phyloP scores from a whole-genome alignment of 2,888 invertebrate species.

The Laspeyria flexula region DNA sequence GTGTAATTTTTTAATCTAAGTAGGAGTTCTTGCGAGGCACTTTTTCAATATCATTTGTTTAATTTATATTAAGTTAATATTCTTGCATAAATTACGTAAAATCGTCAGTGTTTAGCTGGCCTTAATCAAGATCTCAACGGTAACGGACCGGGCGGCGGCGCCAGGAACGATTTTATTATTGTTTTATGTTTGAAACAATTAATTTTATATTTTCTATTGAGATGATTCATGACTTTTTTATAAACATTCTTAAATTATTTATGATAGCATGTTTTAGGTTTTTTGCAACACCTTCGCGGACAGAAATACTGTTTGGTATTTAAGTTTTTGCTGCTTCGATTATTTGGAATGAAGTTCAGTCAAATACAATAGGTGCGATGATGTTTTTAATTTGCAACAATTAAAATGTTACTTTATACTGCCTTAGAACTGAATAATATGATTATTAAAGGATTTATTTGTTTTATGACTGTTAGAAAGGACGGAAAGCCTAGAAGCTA shows the following conservation, averaged over 20 bases:
- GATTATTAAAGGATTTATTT: too few relatives aligned
- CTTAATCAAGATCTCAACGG: constrained; percentile 35
- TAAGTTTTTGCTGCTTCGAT: constrained; percentile 10
- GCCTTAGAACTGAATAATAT: too few relatives aligned
- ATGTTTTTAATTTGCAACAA: too few relatives aligned
- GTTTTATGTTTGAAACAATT: constrained; percentile 66
- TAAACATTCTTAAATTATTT: constrained; percentile 19
- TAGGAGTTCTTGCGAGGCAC: too few relatives aligned
- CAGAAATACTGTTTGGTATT: constrained; percentile 7
- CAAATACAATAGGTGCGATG: neutral
- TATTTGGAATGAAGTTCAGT: constrained; percentile 14
- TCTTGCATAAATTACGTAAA: constrained; percentile 6
- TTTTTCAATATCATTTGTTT: too few relatives aligned
- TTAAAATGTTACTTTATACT: too few relatives aligned
- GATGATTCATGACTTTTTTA: constrained; percentile 42
- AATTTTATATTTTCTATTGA: constrained; percentile 56
- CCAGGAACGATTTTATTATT: constrained; percentile 57
- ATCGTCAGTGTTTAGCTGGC: constrained; percentile 28
- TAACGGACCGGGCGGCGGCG: constrained; percentile 63
- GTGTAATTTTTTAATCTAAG: too few relatives aligned
- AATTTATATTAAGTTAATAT: too few relatives aligned
- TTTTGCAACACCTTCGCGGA: constrained; percentile 16
- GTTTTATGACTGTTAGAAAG: too few relatives aligned
- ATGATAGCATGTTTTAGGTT: constrained; percentile 6
- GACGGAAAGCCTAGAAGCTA: too few relatives aligned